Evolutionary conservation across 2,888 invertebrate species (phyloP).

Genomic region (Folsomia candida): DNA sequence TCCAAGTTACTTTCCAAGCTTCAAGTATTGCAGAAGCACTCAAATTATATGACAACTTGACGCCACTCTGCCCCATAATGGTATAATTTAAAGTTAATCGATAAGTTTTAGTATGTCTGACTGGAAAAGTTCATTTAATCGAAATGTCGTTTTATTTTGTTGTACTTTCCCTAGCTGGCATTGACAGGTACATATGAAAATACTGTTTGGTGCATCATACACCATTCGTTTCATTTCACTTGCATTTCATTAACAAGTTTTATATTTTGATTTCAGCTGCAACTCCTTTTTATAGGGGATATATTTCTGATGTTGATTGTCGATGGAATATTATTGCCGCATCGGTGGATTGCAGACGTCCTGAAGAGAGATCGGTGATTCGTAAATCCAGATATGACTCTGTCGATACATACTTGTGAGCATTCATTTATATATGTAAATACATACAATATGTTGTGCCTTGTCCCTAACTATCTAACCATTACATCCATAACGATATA

Average conservation of each 20-base stretch:
- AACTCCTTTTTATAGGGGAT: constrained; percentile 90
- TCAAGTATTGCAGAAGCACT: constrained; percentile 94
- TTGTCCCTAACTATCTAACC: no score
- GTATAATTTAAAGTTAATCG: no score
- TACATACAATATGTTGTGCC: no score
- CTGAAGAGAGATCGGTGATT: constrained; percentile 76
- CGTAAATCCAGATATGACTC: constrained; percentile 94
- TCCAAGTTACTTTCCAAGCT: constrained; percentile 94
- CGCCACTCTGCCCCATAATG: constrained; percentile 95
- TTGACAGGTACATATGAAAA: no score
- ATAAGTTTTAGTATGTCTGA: no score
- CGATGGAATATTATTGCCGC: constrained; percentile 96
- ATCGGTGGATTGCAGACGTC: constrained; percentile 92
- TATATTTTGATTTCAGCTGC: no score
- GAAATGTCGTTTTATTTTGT: background rate
- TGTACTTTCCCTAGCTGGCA: constrained; percentile 4
- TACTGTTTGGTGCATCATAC: no score
- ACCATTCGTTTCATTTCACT: constrained; percentile 56
- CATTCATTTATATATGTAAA: background rate
- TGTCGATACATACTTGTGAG: constrained; percentile 91
- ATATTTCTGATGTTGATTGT: constrained; percentile 91
- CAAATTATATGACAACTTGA: constrained; percentile 92
- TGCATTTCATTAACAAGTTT: no score
- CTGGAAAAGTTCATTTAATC: no score
- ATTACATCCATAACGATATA: no score